These are phyloP conservation scores for Actenoides hombroni DNA, from an alignment of 2,113 vertebrate genomes.

Conservation along the genomic window DNA sequence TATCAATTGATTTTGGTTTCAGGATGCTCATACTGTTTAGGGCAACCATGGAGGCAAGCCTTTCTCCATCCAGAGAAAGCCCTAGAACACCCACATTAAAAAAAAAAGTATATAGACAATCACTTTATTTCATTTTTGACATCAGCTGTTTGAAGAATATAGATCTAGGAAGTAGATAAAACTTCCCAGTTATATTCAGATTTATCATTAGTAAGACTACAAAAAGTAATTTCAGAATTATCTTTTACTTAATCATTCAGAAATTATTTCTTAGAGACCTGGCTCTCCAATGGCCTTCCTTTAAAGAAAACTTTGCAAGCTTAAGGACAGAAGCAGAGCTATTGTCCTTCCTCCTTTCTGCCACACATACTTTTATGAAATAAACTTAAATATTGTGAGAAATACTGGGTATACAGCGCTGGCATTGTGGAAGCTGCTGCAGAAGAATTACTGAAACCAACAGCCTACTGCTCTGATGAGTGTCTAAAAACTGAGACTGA, in stretches of 20 bases:
- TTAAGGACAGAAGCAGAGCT: neutral
- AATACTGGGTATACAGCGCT: neutral
- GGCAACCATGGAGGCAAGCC: neutral
- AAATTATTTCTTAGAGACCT: neutral
- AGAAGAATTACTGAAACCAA: neutral
- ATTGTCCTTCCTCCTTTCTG: neutral
- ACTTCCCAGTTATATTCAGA: neutral
- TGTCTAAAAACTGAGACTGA: neutral
- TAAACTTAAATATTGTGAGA: neutral
- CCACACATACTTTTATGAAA: neutral
- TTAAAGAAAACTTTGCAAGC: neutral
- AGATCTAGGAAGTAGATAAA: neutral
- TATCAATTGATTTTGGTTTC: neutral
- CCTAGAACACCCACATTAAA: neutral
- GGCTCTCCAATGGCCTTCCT: neutral
- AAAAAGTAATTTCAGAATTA: neutral
- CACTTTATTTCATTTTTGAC: neutral
- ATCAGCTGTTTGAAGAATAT: neutral
- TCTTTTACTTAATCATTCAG: neutral
- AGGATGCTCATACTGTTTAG: neutral
- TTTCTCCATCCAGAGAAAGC: neutral
- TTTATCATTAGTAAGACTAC: neutral
- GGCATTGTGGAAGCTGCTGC: neutral
- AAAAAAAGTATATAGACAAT: neutral
- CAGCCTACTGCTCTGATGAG: neutral